Evolutionary conservation across 1,140 invertebrate genomes (phyloP), one percentile per base, ranked within the genome.

Genomic region (Drosophila lowei): DNA sequence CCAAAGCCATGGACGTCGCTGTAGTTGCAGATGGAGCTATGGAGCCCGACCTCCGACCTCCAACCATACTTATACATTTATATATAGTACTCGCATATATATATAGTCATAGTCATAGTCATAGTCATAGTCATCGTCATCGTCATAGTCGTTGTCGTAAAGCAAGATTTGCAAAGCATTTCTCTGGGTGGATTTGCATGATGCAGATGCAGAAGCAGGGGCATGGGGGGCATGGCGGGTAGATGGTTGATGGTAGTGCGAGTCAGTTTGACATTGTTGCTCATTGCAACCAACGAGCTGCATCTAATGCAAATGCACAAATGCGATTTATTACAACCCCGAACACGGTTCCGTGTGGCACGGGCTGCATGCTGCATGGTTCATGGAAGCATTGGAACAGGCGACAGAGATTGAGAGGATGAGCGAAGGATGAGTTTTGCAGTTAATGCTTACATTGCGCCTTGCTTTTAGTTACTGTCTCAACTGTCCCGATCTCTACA

Each of bases 241-340:
- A 61, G 54, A 59, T 75, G 74, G 34, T 6, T 30, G 30, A 34
- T 58, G 52, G 43, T 49, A 59, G 53, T 41, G 47, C 59, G 60
- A 65, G 60, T 62, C 68, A 72, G 77, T 79, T 75, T 79, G 72
- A 86, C 77, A 86, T 86, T 85, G 80, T 77, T 85, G 81, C 72
- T 75, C 79, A 77, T 81, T 83, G 79, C 64, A 47, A 58, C 53
- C 81, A 84, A 80, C 80, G 77, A 85, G 63, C 73, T 77, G 68
- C 77, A 74, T 71, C 73, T 81, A 85, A 85, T 85, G 81, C 81
- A 85, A 85, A 85, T 85, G 81, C 81, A 86, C 81, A 85, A 86
- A 85, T 85, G 77, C 81, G 83, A 85, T 85, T 85, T 85, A 85
- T 86, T 81, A 85, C 67, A 72, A 67, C 52, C 18, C 9, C 34